These are phyloP conservation scores for Sabatieria punctata DNA, from an alignment of 2,888 invertebrate species.

Conservation along the genomic window DNA sequence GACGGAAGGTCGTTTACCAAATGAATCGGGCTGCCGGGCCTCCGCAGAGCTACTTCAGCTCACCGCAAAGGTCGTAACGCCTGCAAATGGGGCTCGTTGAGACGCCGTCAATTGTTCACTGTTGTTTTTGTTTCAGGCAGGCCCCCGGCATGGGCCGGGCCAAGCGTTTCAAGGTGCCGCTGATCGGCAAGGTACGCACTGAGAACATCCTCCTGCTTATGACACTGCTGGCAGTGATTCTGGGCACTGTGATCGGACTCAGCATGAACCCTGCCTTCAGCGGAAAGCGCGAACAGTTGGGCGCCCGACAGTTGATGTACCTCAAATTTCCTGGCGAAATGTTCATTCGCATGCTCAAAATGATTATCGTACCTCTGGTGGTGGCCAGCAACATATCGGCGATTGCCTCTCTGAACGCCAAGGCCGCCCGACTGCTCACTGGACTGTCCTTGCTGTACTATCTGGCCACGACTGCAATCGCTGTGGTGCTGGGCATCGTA, in stretches of 20 bases:
- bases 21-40: too few species aligned
- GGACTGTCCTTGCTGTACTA: conserved; percentile 41
- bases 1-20: too few species aligned
- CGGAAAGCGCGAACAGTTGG: conserved; percentile 1
- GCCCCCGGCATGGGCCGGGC: too few species aligned
- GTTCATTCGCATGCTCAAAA: conserved; percentile 81
- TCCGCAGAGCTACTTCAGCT: too few species aligned
- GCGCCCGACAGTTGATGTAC: conserved; percentile 48
- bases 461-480: conserved; percentile 43
- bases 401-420: conserved; percentile 9
- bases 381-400: conserved; percentile 9
- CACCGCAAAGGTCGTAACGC: too few species aligned
- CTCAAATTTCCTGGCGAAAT: conserved; percentile 80
- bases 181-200: conserved; percentile 6
- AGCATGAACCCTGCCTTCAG: conserved; percentile 6
- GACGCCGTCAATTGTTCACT: too few species aligned
- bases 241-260: conserved; percentile 8
- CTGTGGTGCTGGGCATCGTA: conserved; percentile 45
- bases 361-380: conserved; percentile 74
- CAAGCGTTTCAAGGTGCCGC: neutral
- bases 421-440: conserved; percentile 8
- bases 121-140: too few species aligned
- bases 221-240: conserved; percentile 9
- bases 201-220: conserved; percentile 10
- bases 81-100: too few species aligned